These are phyloP conservation scores for Leucoraja erinaceus DNA, from an alignment of 2,113 vertebrate genomes.

Conservation along the genomic window DNA sequence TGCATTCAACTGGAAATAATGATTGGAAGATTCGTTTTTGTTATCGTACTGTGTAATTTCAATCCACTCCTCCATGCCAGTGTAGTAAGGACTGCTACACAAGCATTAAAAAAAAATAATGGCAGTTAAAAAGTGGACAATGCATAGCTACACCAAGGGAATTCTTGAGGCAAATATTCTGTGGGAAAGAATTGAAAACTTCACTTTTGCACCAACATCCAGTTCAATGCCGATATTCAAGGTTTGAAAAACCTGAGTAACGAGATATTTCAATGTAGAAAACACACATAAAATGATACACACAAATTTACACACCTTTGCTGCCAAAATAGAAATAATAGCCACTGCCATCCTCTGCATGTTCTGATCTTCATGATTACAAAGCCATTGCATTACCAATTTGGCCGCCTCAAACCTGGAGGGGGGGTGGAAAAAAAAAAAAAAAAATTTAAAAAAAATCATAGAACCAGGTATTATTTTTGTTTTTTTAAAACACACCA, in stretches of 20 bases:
- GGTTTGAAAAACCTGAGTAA: neutral
- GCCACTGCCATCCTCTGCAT: slow-evolving; percentile 99
- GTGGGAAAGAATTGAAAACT: neutral
- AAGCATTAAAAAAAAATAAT: neutral
- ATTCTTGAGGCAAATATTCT: too few species aligned
- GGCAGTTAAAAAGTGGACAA: neutral
- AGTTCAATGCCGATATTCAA: neutral
- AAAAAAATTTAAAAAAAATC: too few species aligned
- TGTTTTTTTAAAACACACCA: too few species aligned
- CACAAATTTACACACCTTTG: slow-evolving; percentile 68
- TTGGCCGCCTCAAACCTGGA: slow-evolving; percentile 94
- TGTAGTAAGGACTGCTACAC: neutral
- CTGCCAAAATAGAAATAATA: slow-evolving; percentile 95
- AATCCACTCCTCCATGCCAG: too few species aligned
- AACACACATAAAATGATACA: neutral
- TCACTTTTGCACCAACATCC: neutral
- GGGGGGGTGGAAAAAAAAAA: too few species aligned
- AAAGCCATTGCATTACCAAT: slow-evolving; percentile 98
- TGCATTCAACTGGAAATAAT: neutral
- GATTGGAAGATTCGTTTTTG: too few species aligned
- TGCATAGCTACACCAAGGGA: too few species aligned
- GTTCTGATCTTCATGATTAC: slow-evolving; percentile 97
- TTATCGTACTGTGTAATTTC: too few species aligned
- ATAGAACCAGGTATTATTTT: too few species aligned
- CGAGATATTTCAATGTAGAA: neutral